Base-by-base conservation (phyloP, 1,140 invertebrate species). In the Gonatopus flavifemur region DNA sequence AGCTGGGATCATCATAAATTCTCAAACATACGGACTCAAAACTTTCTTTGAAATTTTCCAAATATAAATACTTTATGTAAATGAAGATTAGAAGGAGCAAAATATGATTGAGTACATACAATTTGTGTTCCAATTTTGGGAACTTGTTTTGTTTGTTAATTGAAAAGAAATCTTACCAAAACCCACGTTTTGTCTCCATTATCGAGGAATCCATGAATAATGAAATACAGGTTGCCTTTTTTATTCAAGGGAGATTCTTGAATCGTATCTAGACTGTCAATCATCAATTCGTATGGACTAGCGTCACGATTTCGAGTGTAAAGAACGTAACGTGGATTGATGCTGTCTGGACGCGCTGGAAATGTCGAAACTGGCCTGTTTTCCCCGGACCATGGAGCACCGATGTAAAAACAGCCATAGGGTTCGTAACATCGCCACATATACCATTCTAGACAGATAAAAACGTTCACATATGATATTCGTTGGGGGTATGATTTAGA, bases 171-270 rank as follows among this genome's bases (percentile, higher is more conserved):
- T n/a, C 64, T 69, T 19, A 78, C 77, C 57, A 72, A 9, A 37
- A 92, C 88, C 91, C 91, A 94, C 22, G 80, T 75, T 57, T 88
- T 87, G 49, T 87, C 81, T 3, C 91, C 90, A 33, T 86, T 85
- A 62, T 94, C 92, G 24, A 94, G 72, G 64, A 91, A 95, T 6
- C 93, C 93, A 62, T 95, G 93, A 8, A 86, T 82, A 24, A 95
- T 84, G 48, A 94, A 81, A 62, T 86, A 93, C 30, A 89, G 81
- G 19, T 84, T 85, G 13, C 82, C 82, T 3, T 72, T 64, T 2
- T 82, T 76, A 62, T 84, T 81, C 1, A 90, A 74, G 31, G 82
- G 83, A 12, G 85, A 77, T 30, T 75, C 70, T 16, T 61, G 73
- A 20, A 89, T 82, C 16, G 81, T 83, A 4, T 83, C 80, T 3